Base-by-base conservation (phyloP, 1,140 invertebrate genomes). In the Halyomorpha halys region DNA sequence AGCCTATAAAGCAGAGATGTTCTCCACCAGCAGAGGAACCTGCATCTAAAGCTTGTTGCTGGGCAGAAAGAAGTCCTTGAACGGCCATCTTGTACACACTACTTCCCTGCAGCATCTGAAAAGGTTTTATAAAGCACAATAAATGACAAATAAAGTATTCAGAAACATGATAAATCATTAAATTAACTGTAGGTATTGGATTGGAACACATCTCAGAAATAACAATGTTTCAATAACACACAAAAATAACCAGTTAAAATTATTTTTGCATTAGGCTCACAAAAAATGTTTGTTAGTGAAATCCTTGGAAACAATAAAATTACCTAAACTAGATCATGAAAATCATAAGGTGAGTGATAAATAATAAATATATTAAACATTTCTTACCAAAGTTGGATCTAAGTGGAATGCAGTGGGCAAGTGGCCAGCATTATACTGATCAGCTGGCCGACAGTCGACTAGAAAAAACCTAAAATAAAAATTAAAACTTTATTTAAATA, bases 371-470 rank as follows among this genome's bases (percentile, higher is more conserved):
- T 11, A 39, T 11, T 6, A 74, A 25, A 4, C 6, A 23, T 56
- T 23, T 15, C 53, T 56, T 74, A 87, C 85, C 71, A 98, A 79
- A 77, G 93, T 94, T 71, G 93, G 94, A 77, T 98, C 96, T 27
- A 99, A 80, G 78, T 98, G 96, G 79, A 98, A 98, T 49, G 97
- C 95, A 59, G 94, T 98, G 2, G 91, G 88, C 68, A 98, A 81
- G 78, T 98, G 94, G 0, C 96, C 96, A 67, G 86, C 85, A 78
- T 97, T 98, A 73, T 98, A 99, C 71, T 98, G 94, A 67, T 97
- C 93, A 0, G 93, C 87, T 16, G 95, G 92, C 70, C 96, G 80
- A 76, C 94, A 98, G 75, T 99, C 97, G 6, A 99, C 94, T 23
- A 98, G 81, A 78, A 99, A 98, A 76, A 97, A 99, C 70, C 89